Evolutionary conservation across 2,113 vertebrate genomes (phyloP), one percentile per base, ranked within the genome.

Genomic region (Cromileptes altivelis): DNA sequence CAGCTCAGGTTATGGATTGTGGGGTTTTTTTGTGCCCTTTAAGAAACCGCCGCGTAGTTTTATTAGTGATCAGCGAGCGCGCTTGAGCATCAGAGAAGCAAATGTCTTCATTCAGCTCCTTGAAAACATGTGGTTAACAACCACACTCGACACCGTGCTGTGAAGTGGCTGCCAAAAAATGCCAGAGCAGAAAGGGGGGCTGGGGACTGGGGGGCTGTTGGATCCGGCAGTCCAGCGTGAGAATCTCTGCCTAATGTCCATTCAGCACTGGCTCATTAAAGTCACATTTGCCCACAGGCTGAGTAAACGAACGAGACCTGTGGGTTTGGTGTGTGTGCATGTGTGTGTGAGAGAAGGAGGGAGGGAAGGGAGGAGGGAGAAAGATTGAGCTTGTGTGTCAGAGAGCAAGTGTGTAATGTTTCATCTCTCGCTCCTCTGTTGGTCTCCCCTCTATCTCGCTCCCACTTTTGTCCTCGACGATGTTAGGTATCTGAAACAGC

Each of bases 211-310:
- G 19, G 75, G 69, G 57, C 55, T 62, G 85, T 37, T 73, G 63
- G 64, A 85, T 62, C 68, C 47, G 62, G 70, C 45, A 47, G 85
- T 89, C 75, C 87, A 74, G 88, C 81, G 82, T 92, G 90, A 90
- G 90, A 92, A 91, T 90, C 76, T 85, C 85, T 83, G 83, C 88
- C 85, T 91, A 84, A 90, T 85, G 91, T 92, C 86, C 89, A 82
- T 92, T 92, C 86, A 86, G 84, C 91, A 85, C 70, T 4, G 88
- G 88, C 91, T 94, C 89, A 92, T 90, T 91, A 89, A 93, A 93
- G 91, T 89, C 90, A 83, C 91, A 90, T 91, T 91, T 93, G 84
- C 91, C 92, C 83, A 86, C 84, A 86, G 92, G 92, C 91, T 90
- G 88, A 86, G 92, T 85, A 92, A 93, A 89, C 77, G 79, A 80